Percentiles rank a stretch among this genome's conserved stretches.
These are phyloP conservation scores for Oegoconia quadripuncta DNA, from an alignment of 2,888 invertebrate genomes.

Conservation along the genomic window DNA sequence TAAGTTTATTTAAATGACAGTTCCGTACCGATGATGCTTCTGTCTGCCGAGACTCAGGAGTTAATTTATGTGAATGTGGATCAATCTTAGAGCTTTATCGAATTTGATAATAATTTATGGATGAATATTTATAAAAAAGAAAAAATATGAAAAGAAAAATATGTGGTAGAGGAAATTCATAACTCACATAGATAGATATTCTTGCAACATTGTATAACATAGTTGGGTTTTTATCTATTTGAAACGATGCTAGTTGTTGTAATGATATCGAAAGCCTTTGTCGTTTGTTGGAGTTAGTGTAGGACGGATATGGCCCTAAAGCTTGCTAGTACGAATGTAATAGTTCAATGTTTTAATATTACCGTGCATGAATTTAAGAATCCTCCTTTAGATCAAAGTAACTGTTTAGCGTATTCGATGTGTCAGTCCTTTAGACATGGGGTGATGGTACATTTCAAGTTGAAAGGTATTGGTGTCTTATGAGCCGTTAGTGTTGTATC, in stretches of 20 bases:
- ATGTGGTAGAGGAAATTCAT: conserved; percentile 37
- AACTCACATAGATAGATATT: conserved; percentile 62
- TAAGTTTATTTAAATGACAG: conserved; percentile 17
- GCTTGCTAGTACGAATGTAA: conserved; percentile 67
- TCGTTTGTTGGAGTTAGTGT: conserved; percentile 50
- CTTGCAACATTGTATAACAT: conserved; percentile 59
- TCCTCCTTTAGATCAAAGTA: conserved; percentile 60
- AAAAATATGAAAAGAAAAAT: conserved; percentile 40
- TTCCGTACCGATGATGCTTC: conserved; percentile 2
- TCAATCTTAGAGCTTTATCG: conserved; percentile 78
- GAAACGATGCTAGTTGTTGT: conserved; percentile 71
- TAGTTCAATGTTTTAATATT: conserved; percentile 55
- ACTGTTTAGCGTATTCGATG: conserved; percentile 58
- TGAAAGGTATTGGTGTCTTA: conserved; percentile 30
- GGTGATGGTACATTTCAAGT: conserved; percentile 32
- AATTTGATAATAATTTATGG: conserved; percentile 78
- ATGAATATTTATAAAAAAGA: conserved; percentile 63
- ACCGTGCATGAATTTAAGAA: conserved; percentile 48
- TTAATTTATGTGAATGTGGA: conserved; percentile 72
- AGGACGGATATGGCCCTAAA: conserved; percentile 56
- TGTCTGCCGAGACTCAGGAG: conserved; percentile 30
- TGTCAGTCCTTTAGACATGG: conserved; percentile 44
- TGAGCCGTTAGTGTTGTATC: conserved; percentile 24
- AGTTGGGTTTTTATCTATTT: conserved; percentile 66
- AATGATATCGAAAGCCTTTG: conserved; percentile 39